Conservation (phyloP, 2,113 vertebrate species). For the Sinocyclocheilus grahami region DNA sequence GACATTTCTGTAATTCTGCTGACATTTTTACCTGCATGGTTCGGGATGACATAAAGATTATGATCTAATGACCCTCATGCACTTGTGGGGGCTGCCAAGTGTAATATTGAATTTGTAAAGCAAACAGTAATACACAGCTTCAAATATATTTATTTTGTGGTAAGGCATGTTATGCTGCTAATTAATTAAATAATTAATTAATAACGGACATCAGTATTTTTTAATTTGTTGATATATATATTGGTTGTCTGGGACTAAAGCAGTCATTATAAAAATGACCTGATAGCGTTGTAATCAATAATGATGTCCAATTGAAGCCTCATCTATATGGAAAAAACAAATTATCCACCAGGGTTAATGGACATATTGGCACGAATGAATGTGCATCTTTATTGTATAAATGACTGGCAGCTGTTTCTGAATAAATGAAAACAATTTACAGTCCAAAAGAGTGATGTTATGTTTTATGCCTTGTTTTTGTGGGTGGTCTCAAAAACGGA, state of each 20-base stretch:
- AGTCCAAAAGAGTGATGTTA: background rate
- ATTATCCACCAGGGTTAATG: background rate
- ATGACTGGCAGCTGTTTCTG: background rate
- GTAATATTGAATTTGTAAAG: background rate
- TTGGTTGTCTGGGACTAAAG: background rate
- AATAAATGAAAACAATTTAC: background rate
- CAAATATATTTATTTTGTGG: background rate
- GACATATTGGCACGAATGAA: background rate
- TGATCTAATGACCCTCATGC: background rate
- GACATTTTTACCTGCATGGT: constrained; percentile 30
- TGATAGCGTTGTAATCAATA: background rate
- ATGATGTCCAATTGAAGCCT: background rate
- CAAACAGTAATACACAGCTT: background rate
- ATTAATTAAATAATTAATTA: background rate
- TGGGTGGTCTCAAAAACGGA: background rate
- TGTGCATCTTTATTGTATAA: background rate
- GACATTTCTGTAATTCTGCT: constrained; percentile 46
- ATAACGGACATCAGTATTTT: background rate
- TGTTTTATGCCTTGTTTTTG: background rate
- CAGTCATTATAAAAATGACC: background rate
- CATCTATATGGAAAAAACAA: background rate
- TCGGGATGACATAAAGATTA: background rate
- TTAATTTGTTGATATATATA: no score
- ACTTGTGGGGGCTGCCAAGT: background rate
- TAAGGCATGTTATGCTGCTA: background rate